Percentiles rank a stretch among this genome's conserved stretches.
Evolutionary conservation across 2,797 vertebrate genomes (phyloP).

Genomic region (Micromesistius poutassou): DNA sequence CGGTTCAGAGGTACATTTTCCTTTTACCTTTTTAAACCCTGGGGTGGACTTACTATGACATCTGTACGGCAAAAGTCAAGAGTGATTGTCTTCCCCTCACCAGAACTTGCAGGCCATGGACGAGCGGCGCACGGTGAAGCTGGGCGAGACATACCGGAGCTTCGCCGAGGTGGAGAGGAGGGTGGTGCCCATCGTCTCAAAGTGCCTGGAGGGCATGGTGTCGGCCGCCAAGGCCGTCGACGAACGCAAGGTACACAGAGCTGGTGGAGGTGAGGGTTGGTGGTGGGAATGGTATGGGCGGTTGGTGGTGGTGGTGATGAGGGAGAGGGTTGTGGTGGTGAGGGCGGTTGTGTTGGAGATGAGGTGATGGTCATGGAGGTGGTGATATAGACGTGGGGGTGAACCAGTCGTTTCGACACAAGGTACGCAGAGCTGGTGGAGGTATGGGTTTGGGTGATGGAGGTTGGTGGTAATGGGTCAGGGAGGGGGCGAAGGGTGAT

Average conservation of each 20-base stretch:
- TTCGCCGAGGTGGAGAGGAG: slow-evolving; percentile 94
- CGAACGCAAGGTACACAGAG: slow-evolving; percentile 80
- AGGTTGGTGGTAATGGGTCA: too few relatives aligned
- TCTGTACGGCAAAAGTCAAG: too few relatives aligned
- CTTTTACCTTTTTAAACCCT: too few relatives aligned
- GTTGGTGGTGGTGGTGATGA: background rate
- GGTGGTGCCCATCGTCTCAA: slow-evolving; percentile 94
- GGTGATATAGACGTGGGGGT: too few relatives aligned
- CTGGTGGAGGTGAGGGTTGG: background rate
- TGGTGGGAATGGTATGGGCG: background rate
- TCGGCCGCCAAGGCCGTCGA: slow-evolving; percentile 94
- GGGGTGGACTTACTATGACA: too few relatives aligned
- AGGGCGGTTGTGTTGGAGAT: too few relatives aligned
- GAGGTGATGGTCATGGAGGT: background rate
- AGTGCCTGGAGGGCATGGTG: slow-evolving; percentile 98
- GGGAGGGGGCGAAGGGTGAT: too few relatives aligned
- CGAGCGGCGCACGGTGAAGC: slow-evolving; percentile 88
- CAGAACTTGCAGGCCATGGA: slow-evolving; percentile 99
- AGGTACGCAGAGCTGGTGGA: too few relatives aligned
- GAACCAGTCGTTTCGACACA: too few relatives aligned
- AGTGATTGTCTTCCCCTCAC: background rate
- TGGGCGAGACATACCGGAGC: slow-evolving; percentile 91
- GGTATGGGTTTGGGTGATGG: too few relatives aligned
- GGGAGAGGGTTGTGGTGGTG: too few relatives aligned
- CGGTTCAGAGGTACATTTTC: too few relatives aligned